Conservation (phyloP, 2,888 invertebrate genomes). For the Eledone cirrhosa region DNA sequence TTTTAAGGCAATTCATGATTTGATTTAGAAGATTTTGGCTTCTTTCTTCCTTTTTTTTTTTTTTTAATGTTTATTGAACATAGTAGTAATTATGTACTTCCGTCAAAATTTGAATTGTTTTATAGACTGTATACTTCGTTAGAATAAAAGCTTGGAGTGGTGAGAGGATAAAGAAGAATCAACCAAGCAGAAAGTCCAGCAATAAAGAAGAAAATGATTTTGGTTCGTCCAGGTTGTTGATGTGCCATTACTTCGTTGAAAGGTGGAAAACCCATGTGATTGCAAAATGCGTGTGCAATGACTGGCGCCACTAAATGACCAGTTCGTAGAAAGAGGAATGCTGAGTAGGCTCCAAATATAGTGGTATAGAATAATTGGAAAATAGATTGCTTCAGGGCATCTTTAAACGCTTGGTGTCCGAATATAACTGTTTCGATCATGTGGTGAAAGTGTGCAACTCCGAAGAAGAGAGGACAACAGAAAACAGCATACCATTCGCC, state of each 20-base stretch:
- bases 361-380: conserved; percentile 93
- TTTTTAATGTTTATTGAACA: too few species aligned
- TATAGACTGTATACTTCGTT: conserved; percentile 66
- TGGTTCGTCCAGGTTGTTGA: conserved; percentile 71
- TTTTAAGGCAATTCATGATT: too few species aligned
- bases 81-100: too few species aligned
- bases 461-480: conserved; percentile 89
- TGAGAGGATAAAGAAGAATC: conserved; percentile 78
- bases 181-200: conserved; percentile 83
- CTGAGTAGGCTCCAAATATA: conserved; percentile 92
- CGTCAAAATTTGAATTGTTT: conserved; percentile 12
- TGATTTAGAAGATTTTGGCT: too few species aligned
- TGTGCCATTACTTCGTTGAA: conserved; percentile 76
- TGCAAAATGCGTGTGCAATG: conserved; percentile 92
- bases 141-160: conserved; percentile 73
- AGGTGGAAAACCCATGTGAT: conserved; percentile 96
- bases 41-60: too few species aligned
- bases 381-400: conserved; percentile 59
- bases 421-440: conserved; percentile 78
- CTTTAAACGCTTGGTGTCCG: conserved; percentile 52
- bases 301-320: conserved; percentile 85
- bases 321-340: conserved; percentile 88
- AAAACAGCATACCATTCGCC: conserved; percentile 80
- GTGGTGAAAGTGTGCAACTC: conserved; percentile 93
- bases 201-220: conserved; percentile 76